Evolutionary conservation across 2,797 vertebrate species (phyloP).

Genomic region (Anguilla marmorata): DNA sequence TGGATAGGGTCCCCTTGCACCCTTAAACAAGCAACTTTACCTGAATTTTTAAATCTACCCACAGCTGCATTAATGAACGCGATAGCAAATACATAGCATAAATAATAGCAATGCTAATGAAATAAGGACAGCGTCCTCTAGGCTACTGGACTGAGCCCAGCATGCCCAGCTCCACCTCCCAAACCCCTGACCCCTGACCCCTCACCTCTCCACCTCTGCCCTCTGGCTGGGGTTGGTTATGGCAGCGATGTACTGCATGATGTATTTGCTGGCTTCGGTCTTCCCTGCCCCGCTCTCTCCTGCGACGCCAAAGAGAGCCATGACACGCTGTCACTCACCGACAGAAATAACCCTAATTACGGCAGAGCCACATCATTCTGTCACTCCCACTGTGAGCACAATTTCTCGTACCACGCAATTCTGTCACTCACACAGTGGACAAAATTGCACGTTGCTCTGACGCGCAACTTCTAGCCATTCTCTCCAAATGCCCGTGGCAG

Average conservation of each 20-base stretch:
- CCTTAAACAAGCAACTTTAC: background rate
- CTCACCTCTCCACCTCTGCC: constrained; percentile 88
- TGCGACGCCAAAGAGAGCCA: constrained; percentile 47
- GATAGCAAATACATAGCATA: background rate
- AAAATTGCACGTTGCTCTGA: background rate
- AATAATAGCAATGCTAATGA: background rate
- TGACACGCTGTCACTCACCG: background rate
- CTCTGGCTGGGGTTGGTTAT: constrained; percentile 89
- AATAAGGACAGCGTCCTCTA: background rate
- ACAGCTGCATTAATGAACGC: background rate
- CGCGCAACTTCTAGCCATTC: no score
- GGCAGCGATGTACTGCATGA: constrained; percentile 93
- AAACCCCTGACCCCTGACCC: background rate
- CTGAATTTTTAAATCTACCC: background rate
- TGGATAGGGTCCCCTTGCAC: background rate
- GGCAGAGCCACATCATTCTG: background rate
- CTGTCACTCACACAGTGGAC: background rate
- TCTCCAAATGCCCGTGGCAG: background rate
- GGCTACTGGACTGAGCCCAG: background rate
- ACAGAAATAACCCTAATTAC: background rate
- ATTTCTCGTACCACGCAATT: background rate
- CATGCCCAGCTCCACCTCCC: background rate
- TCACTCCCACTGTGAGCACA: background rate
- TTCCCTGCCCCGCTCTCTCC: constrained; percentile 93
- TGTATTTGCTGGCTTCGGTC: constrained; percentile 93